These are phyloP conservation scores for Hydrolagus colliei DNA, from an alignment of 2,797 vertebrate species.

Conservation along the genomic window DNA sequence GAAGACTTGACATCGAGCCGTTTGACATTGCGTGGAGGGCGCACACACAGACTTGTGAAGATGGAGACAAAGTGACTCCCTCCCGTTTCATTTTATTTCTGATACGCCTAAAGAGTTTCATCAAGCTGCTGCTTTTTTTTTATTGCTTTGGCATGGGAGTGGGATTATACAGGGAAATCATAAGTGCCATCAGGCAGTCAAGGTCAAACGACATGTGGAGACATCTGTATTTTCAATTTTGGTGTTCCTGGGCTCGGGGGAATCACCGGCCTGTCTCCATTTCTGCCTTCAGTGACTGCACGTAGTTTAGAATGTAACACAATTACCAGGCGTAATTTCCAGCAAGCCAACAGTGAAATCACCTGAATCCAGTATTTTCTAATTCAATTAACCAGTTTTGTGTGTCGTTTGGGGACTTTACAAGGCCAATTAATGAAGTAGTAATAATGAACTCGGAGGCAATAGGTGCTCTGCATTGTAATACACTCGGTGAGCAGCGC, in stretches of 20 bases:
- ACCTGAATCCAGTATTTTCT: slow-evolving; percentile 29
- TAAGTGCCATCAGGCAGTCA: neutral
- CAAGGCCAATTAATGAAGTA: slow-evolving; percentile 29
- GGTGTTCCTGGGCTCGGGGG: slow-evolving; percentile 7
- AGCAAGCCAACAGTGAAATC: slow-evolving; percentile 30
- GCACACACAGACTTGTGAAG: no score
- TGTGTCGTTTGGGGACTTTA: slow-evolving; percentile 17
- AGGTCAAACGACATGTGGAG: slow-evolving; percentile 2
- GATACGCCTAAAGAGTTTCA: neutral
- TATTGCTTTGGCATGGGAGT: neutral
- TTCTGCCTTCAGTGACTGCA: slow-evolving; percentile 28
- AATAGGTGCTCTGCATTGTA: slow-evolving; percentile 15
- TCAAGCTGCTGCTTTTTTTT: neutral
- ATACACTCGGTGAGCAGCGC: slow-evolving; percentile 3
- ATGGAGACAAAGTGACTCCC: no score
- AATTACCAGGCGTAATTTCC: slow-evolving; percentile 27
- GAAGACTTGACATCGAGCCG: no score
- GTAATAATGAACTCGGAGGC: slow-evolving; percentile 19
- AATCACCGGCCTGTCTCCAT: slow-evolving; percentile 16
- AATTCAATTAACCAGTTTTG: slow-evolving; percentile 29
- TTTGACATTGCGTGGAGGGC: no score
- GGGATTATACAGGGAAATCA: slow-evolving; percentile 3
- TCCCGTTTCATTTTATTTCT: no score
- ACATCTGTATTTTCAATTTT: slow-evolving; percentile 27
- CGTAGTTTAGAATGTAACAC: slow-evolving; percentile 22